Conservation (phyloP, 2,888 invertebrate genomes). For the Orthonevra nobilis region DNA sequence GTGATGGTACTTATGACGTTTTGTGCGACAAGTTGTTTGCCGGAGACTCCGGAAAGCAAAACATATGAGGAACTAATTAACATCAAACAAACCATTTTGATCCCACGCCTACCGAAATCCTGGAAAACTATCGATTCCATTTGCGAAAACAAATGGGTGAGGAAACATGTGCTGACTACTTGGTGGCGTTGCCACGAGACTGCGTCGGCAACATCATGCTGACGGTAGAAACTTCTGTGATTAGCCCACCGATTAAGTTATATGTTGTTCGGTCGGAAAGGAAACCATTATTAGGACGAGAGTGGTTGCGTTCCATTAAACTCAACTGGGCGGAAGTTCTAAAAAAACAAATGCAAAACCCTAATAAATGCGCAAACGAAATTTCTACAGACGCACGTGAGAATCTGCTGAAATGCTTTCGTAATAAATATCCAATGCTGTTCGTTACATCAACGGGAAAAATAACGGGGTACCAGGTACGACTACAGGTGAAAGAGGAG, state of each 20-base stretch:
- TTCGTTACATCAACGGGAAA: conserved; percentile 46
- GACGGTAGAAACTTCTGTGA: not conserved
- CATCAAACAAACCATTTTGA: too few relatives aligned
- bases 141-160: conserved; percentile 19
- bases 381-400: not conserved
- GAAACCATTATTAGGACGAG: conserved; percentile 11
- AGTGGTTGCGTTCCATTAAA: conserved; percentile 45
- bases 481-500: conserved; percentile 61
- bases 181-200: conserved; percentile 2
- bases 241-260: conserved; percentile 11
- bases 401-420: not conserved
- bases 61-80: too few relatives aligned
- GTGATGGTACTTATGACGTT: too few relatives aligned
- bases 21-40: too few relatives aligned
- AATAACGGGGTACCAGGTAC: conserved; percentile 40
- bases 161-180: conserved; percentile 2
- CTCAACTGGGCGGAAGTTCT: conserved; percentile 35
- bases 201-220: conserved; percentile 18
- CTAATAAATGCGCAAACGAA: not conserved
- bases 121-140: too few relatives aligned
- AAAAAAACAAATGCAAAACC: not conserved
- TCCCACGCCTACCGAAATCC: too few relatives aligned
- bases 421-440: conserved; percentile 11
- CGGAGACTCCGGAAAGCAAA: too few relatives aligned
- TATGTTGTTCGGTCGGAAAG: conserved; percentile 20